Evolutionary conservation across 2,888 invertebrate species (phyloP).

Genomic region (Cephus pygmeus): DNA sequence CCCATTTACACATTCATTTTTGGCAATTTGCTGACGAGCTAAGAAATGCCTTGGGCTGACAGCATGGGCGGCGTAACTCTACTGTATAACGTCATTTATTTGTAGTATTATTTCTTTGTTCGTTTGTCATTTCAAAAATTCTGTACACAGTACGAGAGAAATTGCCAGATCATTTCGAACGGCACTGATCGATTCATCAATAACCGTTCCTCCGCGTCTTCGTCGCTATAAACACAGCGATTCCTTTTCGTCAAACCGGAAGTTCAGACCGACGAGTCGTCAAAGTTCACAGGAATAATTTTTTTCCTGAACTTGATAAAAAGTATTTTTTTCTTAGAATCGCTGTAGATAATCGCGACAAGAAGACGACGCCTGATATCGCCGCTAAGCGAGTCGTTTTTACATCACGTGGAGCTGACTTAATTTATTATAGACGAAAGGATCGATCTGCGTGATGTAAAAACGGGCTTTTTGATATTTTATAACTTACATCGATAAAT

Average conservation of each 20-base stretch:
- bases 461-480: conserved; percentile 19
- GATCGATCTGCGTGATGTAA: conserved; percentile 14
- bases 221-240: background rate
- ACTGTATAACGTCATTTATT: conserved; percentile 30
- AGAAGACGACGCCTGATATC: background rate
- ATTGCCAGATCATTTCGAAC: conserved; percentile 5
- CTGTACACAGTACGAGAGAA: conserved; percentile 22
- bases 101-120: conserved; percentile 4
- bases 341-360: background rate
- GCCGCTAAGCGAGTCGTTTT: conserved; percentile 9
- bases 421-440: conserved; percentile 7
- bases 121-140: conserved; percentile 22
- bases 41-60: conserved; percentile 16
- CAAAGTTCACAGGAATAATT: background rate
- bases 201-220: background rate
- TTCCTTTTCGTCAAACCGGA: background rate
- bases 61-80: conserved; percentile 37
- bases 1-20: conserved; percentile 26
- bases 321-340: background rate
- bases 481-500: conserved; percentile 36
- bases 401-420: conserved; percentile 27
- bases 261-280: background rate
- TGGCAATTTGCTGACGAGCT: conserved; percentile 39
- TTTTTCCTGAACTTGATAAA: background rate
- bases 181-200: background rate